These are phyloP conservation scores for Nyleta sp. DNA, from an alignment of 2,888 invertebrate species.

Conservation along the genomic window DNA sequence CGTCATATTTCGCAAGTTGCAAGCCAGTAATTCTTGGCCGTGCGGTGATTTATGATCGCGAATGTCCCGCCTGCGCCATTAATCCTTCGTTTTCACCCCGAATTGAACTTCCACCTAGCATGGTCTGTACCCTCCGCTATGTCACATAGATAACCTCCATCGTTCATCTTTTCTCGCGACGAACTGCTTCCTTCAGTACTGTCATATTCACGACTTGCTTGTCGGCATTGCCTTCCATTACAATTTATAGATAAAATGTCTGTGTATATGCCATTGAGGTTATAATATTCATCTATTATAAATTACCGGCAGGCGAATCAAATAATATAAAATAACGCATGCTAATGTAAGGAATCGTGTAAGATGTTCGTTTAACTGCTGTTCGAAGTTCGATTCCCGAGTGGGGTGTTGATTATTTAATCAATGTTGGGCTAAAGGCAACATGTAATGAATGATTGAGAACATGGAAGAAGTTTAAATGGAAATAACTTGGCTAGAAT, in stretches of 20 bases:
- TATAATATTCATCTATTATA: constrained; percentile 22
- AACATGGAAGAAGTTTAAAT: no score
- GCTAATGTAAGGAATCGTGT: no score
- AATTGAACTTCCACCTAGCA: constrained; percentile 79
- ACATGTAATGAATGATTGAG: no score
- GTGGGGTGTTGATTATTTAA: no score
- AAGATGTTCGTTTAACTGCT: no score
- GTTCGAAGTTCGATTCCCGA: no score
- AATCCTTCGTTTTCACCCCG: constrained; percentile 81
- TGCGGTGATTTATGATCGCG: constrained; percentile 84
- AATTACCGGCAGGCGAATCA: no score
- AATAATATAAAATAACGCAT: no score
- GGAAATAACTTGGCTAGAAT: no score
- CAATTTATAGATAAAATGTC: constrained; percentile 50
- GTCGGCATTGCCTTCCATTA: constrained; percentile 55
- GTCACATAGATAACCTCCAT: constrained; percentile 61
- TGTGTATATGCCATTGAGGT: constrained; percentile 6
- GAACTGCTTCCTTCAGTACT: constrained; percentile 62
- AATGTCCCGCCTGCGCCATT: constrained; percentile 84
- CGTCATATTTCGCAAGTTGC: constrained; percentile 86
- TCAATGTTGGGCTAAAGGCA: no score
- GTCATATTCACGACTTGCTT: constrained; percentile 59
- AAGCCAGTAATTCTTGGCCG: constrained; percentile 85
- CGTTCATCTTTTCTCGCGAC: constrained; percentile 65
- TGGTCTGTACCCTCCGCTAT: constrained; percentile 57